phyloP scores from a whole-genome alignment of 2,888 invertebrate species.

The Eledona agricola region DNA sequence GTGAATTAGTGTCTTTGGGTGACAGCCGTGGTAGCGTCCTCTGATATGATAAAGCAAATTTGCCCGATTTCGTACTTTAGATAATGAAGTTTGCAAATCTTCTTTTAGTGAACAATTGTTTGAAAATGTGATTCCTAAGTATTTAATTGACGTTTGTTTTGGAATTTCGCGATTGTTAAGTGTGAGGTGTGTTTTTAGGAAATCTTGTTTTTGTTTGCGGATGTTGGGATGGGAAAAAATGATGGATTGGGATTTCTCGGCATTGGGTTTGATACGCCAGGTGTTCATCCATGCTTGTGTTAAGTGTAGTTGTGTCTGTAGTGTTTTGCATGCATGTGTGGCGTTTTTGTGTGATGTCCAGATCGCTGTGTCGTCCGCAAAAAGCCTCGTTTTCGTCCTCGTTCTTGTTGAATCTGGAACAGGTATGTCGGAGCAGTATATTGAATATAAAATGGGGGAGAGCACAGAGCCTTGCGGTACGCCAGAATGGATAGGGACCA shows the following conservation, averaged over 20 bases:
- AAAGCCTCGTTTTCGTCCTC: no score
- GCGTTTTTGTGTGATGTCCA: neutral
- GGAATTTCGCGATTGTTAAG: conserved; percentile 1
- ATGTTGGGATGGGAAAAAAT: neutral
- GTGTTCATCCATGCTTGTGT: conserved; percentile 17
- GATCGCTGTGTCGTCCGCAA: no score
- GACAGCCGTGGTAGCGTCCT: conserved; percentile 5
- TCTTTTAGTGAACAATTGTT: neutral
- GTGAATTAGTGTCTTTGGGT: conserved; percentile 6
- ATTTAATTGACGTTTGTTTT: neutral
- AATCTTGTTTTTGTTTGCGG: neutral
- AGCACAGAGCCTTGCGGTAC: no score
- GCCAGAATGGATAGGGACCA: neutral
- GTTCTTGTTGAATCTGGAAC: no score
- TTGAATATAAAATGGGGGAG: no score
- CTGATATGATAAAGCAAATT: conserved; percentile 5
- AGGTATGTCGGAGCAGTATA: no score
- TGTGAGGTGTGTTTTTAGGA: neutral
- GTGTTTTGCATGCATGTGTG: no score
- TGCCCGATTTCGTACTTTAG: conserved; percentile 9
- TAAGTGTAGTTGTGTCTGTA: no score
- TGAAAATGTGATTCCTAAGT: conserved; percentile 15
- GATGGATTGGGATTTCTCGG: conserved; percentile 11
- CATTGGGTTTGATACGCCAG: conserved; percentile 19
- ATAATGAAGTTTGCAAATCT: conserved; percentile 3